Evolutionary conservation across 2,113 vertebrate species (phyloP), one percentile per base, ranked within the genome.

Genomic region (Calidris pugnax): DNA sequence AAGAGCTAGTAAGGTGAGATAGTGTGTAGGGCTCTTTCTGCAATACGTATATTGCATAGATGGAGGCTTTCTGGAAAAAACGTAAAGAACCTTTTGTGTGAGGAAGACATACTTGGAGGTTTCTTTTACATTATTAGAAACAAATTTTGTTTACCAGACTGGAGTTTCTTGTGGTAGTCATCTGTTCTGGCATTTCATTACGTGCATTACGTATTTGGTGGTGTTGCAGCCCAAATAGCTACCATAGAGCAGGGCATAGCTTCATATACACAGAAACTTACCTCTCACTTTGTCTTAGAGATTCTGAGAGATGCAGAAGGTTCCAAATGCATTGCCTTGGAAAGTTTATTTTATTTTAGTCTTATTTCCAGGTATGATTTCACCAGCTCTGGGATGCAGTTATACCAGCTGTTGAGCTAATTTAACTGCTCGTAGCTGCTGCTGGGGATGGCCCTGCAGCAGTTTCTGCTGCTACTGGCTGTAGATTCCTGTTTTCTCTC

Each of bases 31-130:
- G n/a, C 22, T 89, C 12, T 80, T 80, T 84, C 64, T 66, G 63
- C 68, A 43, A 3, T 26, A 16, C 11, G 0, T 39, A 0, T 45
- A 5, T 81, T 71, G 9, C 2, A 2, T 33, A 50, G 41, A 33
- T 55, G 28, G 66, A 81, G 45, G 50, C 32, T 66, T 73, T 26
- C 39, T 33, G 45, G 30, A 59, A 89, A 80, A 33, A 85, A 55
- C 30, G 79, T 68, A 57, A 89, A 30, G 63, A 48, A 41, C 30
- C 35, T 62, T 79, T 68, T 93, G 45, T n/a, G 23, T 48, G 48
- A 90, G 45, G 51, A 93, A 37, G 28, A n/a, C n/a, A 7, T 71
- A 63, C 23, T 24, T 78, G 56, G 17, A 62, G 24, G 67, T 79
- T 88, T 62, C 33, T 43, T 69, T 83, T 64, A 76, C 26, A 4